Evolutionary conservation across 2,113 vertebrate genomes (phyloP).

Genomic region (Laticauda colubrina): DNA sequence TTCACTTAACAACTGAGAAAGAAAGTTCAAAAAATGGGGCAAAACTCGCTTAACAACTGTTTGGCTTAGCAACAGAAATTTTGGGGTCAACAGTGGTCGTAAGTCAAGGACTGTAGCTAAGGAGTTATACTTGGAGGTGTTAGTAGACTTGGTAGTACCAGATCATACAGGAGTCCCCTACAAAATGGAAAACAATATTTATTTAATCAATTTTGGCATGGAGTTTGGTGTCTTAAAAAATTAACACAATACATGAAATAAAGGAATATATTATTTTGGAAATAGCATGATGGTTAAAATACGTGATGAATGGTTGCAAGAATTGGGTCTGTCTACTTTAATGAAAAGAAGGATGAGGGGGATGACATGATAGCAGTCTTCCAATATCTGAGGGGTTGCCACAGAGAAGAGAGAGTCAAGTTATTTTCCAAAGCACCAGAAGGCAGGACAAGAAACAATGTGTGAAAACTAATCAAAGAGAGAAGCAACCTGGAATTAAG

Average conservation of each 20-base stretch:
- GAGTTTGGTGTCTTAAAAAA: not conserved
- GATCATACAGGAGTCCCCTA: not conserved
- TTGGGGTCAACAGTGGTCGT: no score
- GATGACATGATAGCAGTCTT: not conserved
- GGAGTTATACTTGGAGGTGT: not conserved
- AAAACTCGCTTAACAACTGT: no score
- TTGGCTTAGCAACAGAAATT: no score
- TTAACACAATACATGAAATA: not conserved
- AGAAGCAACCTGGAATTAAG: no score
- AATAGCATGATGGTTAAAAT: not conserved
- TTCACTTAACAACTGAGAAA: no score
- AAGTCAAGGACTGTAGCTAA: not conserved
- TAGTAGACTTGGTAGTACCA: not conserved
- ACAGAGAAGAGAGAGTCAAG: fast-evolving
- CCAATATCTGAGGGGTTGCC: not conserved
- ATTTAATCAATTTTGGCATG: not conserved
- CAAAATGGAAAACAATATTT: not conserved
- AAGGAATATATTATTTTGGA: not conserved
- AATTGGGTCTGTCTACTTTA: not conserved
- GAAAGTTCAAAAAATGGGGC: no score
- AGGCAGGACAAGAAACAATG: not conserved
- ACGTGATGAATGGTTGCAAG: no score
- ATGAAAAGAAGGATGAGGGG: not conserved
- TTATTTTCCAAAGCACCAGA: not conserved
- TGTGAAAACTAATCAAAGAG: not conserved